These are phyloP conservation scores for Thomomys bottae DNA, from an alignment of 2,113 vertebrate genomes.

Conservation along the genomic window DNA sequence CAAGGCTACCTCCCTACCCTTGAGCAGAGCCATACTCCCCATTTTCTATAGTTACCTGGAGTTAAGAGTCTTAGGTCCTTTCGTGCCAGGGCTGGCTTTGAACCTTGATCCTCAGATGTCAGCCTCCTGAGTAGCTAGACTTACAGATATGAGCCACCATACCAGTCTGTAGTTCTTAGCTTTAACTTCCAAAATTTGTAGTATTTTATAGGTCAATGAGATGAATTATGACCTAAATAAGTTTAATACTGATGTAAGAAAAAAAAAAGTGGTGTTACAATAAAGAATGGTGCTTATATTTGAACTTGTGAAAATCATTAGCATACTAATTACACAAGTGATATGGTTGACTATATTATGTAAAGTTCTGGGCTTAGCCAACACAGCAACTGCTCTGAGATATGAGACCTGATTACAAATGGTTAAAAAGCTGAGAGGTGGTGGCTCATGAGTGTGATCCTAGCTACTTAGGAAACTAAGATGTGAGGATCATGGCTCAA, in stretches of 20 bases:
- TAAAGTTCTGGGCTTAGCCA: not conserved
- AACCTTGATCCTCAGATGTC: too few species aligned
- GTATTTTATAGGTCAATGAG: not conserved
- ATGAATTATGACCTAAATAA: not conserved
- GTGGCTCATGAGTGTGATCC: too few species aligned
- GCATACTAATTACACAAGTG: not conserved
- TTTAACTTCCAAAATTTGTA: not conserved
- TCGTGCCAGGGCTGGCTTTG: too few species aligned
- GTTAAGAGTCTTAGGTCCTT: too few species aligned
- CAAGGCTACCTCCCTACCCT: too few species aligned
- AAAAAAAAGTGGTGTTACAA: not conserved
- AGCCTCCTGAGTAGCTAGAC: not conserved
- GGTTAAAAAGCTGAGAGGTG: too few species aligned
- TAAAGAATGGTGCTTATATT: not conserved
- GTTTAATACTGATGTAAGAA: not conserved
- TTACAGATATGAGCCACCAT: not conserved
- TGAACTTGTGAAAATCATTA: not conserved
- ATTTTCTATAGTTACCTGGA: too few species aligned
- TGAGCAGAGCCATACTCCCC: too few species aligned
- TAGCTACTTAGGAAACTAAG: too few species aligned
- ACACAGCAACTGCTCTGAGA: fast-evolving
- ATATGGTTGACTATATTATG: not conserved
- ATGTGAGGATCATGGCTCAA: too few species aligned
- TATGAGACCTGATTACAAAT: not conserved
- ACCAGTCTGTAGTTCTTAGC: not conserved